Percentiles rank a stretch among this genome's conserved stretches.
phyloP scores from a whole-genome alignment of 2,888 invertebrate genomes.

The Sycophila texana region DNA sequence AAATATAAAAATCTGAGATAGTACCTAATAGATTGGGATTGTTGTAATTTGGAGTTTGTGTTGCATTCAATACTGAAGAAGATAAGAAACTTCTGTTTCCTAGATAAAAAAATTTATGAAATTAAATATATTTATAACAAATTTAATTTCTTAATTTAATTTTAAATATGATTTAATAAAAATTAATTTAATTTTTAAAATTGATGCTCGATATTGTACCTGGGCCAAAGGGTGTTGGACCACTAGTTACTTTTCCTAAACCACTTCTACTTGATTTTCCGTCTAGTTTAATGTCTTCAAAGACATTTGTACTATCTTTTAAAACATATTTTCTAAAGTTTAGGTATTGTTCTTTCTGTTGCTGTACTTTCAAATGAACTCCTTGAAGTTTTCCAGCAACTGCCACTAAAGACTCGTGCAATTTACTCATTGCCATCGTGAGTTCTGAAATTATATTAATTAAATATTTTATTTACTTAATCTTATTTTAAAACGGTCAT shows the following conservation, averaged over 20 bases:
- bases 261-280: constrained; percentile 66
- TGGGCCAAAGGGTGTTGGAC: constrained; percentile 80
- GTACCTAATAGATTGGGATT: constrained; percentile 73
- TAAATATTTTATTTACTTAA: constrained; percentile 2
- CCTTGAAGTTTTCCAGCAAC: constrained; percentile 91
- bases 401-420: constrained; percentile 91
- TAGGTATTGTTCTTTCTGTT: constrained; percentile 90
- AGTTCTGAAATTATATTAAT: constrained; percentile 81
- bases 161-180: no score
- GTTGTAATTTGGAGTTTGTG: constrained; percentile 68
- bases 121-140: constrained; percentile 6
- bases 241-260: constrained; percentile 77
- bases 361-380: constrained; percentile 86
- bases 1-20: constrained; percentile 25
- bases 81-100: constrained; percentile 71
- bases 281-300: constrained; percentile 77
- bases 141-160: constrained; percentile 1
- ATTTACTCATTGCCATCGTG: constrained; percentile 85
- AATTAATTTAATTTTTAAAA: constrained; percentile 7
- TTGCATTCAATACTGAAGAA: constrained; percentile 66
- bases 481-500: constrained; percentile 18
- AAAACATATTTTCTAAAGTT: constrained; percentile 86
- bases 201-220: constrained; percentile 61
- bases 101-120: constrained; percentile 57
- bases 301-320: constrained; percentile 87